Percentiles rank a stretch among this genome's conserved stretches.
Conservation (phyloP, 2,113 vertebrate species). For the Crotalus horridus region DNA sequence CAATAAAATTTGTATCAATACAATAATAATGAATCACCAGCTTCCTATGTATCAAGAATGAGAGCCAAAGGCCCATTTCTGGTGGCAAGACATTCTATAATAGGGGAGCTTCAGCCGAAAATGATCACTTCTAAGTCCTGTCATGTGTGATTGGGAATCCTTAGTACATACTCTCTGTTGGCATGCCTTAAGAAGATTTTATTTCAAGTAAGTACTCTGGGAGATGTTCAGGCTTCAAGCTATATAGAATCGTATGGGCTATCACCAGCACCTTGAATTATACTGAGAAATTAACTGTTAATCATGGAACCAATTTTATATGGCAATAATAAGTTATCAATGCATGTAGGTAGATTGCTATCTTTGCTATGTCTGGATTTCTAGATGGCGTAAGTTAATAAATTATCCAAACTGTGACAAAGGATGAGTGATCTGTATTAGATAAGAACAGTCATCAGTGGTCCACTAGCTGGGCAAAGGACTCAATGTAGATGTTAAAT, state of each 20-base stretch:
- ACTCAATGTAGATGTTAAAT: neutral
- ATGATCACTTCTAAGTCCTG: neutral
- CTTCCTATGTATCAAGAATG: neutral
- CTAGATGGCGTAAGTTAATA: neutral
- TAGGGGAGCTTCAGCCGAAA: neutral
- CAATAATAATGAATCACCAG: neutral
- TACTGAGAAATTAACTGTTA: neutral
- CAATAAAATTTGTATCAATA: neutral
- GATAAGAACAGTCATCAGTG: neutral
- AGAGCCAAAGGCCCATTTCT: neutral
- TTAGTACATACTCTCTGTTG: neutral
- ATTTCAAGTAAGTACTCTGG: neutral
- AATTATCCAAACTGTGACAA: neutral
- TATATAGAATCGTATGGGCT: neutral
- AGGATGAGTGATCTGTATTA: neutral
- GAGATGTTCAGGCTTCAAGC: neutral
- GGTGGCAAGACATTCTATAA: neutral
- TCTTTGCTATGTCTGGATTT: neutral
- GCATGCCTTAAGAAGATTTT: neutral
- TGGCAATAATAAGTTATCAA: neutral
- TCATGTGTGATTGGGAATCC: neutral
- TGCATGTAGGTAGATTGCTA: neutral
- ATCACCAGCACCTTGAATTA: neutral
- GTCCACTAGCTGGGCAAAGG: neutral
- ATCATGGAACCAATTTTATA: neutral